A percentile compares a stretch with the other conserved stretches of the same genome.
These are phyloP conservation scores for Peromyscus maniculatus DNA, from an alignment of 2,113 vertebrate genomes.

Conservation along the genomic window DNA sequence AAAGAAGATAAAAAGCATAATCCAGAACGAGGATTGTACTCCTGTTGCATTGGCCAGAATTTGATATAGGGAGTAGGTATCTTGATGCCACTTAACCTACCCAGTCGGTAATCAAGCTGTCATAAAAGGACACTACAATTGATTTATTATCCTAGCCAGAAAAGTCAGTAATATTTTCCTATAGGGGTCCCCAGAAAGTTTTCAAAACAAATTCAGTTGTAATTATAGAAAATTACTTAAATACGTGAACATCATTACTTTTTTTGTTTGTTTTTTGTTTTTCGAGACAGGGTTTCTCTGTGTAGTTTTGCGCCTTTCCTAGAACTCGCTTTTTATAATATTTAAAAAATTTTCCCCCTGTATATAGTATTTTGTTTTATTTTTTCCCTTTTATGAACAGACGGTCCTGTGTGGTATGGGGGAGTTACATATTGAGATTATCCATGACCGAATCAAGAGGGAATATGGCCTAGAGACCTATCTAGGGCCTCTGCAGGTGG, in stretches of 20 bases:
- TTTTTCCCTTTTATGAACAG: constrained; percentile 83
- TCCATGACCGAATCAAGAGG: constrained; percentile 96
- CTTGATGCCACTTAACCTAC: not conserved
- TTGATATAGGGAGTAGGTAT: not conserved
- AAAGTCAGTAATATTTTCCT: constrained; percentile 26
- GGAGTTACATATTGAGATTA: constrained; percentile 97
- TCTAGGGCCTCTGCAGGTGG: constrained; percentile 96
- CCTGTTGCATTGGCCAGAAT: not conserved
- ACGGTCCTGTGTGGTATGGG: constrained; percentile 99
- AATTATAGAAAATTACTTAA: constrained; percentile 51
- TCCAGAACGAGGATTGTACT: not conserved
- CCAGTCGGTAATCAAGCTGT: not conserved
- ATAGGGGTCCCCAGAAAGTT: not conserved
- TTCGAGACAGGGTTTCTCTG: no score
- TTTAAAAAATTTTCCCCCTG: not conserved
- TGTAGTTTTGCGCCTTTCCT: no score
- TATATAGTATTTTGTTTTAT: not conserved
- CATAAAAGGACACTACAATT: not conserved
- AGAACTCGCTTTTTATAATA: not conserved
- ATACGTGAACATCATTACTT: constrained; percentile 7
- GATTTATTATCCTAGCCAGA: constrained; percentile 4
- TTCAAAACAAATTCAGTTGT: constrained; percentile 1
- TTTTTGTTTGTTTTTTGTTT: no score
- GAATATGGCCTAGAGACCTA: constrained; percentile 96
- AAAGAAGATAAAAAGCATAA: not conserved